A percentile compares a stretch with the other conserved stretches of the same genome.
phyloP scores from a whole-genome alignment of 2,113 vertebrate species.

The Atractosteus spatula region DNA sequence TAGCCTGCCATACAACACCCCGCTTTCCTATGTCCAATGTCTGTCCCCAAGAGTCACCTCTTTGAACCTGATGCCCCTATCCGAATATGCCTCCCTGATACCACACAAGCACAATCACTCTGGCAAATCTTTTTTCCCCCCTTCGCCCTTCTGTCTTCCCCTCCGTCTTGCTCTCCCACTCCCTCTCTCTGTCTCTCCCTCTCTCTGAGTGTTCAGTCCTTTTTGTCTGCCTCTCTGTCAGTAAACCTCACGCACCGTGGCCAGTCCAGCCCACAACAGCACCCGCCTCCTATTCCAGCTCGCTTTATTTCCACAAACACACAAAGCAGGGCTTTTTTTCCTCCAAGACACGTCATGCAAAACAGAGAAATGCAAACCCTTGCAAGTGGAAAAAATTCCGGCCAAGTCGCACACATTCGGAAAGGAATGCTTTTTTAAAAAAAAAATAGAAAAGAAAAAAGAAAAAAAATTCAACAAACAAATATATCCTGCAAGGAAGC shows the following conservation, averaged over 20 bases:
- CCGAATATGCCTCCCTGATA: conserved; percentile 58
- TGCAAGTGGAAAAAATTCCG: conserved; percentile 59
- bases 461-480: conserved; percentile 51
- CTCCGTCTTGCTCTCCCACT: conserved; percentile 37
- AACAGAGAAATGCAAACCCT: conserved; percentile 62
- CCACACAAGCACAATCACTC: conserved; percentile 42
- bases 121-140: conserved; percentile 40
- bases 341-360: conserved; percentile 54
- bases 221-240: conserved; percentile 51
- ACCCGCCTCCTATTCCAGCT: conserved; percentile 45
- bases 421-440: conserved; percentile 35
- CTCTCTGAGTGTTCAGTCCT: conserved; percentile 20
- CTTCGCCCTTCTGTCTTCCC: conserved; percentile 37
- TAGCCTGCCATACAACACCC: conserved; percentile 28
- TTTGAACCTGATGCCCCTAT: conserved; percentile 60
- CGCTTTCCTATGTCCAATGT: conserved; percentile 28
- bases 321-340: conserved; percentile 47
- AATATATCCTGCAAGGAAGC: conserved; percentile 62
- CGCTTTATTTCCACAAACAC: conserved; percentile 50
- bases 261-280: conserved; percentile 54
- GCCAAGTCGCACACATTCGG: conserved; percentile 62
- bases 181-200: conserved; percentile 42
- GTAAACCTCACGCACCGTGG: conserved; percentile 53
- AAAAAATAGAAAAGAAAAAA: conserved; percentile 38
- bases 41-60: conserved; percentile 31